These are phyloP conservation scores for Vespertilio murinus DNA, from an alignment of 2,797 vertebrate genomes.

Conservation along the genomic window DNA sequence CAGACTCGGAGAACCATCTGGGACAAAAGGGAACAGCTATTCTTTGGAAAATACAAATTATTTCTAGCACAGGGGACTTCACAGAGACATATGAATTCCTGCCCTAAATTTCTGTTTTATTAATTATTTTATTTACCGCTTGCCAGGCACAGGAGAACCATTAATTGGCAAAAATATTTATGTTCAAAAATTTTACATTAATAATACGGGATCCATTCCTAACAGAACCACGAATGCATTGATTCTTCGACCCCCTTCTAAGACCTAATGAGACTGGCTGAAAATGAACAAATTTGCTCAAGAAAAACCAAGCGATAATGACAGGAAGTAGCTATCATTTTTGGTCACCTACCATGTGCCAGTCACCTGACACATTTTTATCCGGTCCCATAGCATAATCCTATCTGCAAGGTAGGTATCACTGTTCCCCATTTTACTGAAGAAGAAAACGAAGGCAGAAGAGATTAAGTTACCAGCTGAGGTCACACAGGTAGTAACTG, in stretches of 20 bases:
- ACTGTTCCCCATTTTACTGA: conserved; percentile 7
- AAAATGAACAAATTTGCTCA: conserved; percentile 10
- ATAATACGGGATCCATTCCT: not conserved
- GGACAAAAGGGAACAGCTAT: not conserved
- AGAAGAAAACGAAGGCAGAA: conserved; percentile 33
- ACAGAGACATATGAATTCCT: conserved; percentile 13
- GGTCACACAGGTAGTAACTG: conserved; percentile 26
- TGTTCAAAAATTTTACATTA: conserved; percentile 6
- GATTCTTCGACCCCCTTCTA: conserved; percentile 12
- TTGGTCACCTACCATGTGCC: not conserved
- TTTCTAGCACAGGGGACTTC: conserved; percentile 12
- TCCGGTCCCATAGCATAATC: not conserved
- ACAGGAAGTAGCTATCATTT: not conserved
- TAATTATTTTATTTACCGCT: conserved; percentile 24
- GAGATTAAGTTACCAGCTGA: conserved; percentile 50
- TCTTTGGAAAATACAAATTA: conserved; percentile 36
- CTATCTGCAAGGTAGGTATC: not conserved
- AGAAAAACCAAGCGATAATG: conserved; percentile 8
- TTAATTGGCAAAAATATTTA: conserved; percentile 11
- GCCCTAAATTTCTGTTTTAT: not conserved
- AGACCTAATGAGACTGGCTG: not conserved
- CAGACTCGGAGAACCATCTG: not conserved
- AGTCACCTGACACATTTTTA: conserved; percentile 25
- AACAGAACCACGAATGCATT: not conserved
- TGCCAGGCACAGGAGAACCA: conserved; percentile 29